phyloP scores from a whole-genome alignment of 2,888 invertebrate species.

The Stenurella melanura region DNA sequence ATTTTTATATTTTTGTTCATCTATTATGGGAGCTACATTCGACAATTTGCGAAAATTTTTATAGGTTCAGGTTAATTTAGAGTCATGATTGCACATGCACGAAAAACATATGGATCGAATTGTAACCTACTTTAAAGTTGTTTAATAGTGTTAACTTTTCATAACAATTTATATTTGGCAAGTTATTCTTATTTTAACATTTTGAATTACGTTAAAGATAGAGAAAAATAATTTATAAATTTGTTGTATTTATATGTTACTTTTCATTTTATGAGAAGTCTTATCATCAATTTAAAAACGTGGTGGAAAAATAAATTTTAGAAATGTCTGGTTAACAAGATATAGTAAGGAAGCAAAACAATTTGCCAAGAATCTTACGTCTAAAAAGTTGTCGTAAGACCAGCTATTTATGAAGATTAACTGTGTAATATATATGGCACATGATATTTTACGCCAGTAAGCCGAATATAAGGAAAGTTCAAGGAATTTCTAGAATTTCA shows the following conservation, averaged over 20 bases:
- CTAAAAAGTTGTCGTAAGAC: conserved; percentile 57
- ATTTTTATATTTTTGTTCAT: no score
- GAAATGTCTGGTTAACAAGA: conserved; percentile 39
- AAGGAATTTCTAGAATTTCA: conserved; percentile 63
- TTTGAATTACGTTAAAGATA: no score
- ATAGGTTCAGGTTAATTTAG: no score
- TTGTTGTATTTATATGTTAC: background rate
- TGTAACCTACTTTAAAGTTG: no score
- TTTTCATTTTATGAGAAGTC: conserved; percentile 8
- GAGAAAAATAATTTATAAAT: no score
- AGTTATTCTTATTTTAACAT: no score
- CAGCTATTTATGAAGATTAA: conserved; percentile 61
- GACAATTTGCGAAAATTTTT: no score
- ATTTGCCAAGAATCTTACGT: conserved; percentile 55
- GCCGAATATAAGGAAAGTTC: conserved; percentile 60
- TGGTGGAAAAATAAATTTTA: conserved; percentile 34
- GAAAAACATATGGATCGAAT: no score
- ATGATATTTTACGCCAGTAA: conserved; percentile 59
- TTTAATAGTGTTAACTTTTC: no score
- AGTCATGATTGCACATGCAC: no score
- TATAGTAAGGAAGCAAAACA: conserved; percentile 47
- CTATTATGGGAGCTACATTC: no score
- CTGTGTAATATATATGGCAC: conserved; percentile 60
- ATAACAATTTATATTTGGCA: no score
- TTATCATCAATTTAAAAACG: conserved; percentile 19